Percentiles rank a stretch among this genome's conserved stretches.
Evolutionary conservation across 2,888 invertebrate species (phyloP).

Genomic region (Stegana nigrithorax): DNA sequence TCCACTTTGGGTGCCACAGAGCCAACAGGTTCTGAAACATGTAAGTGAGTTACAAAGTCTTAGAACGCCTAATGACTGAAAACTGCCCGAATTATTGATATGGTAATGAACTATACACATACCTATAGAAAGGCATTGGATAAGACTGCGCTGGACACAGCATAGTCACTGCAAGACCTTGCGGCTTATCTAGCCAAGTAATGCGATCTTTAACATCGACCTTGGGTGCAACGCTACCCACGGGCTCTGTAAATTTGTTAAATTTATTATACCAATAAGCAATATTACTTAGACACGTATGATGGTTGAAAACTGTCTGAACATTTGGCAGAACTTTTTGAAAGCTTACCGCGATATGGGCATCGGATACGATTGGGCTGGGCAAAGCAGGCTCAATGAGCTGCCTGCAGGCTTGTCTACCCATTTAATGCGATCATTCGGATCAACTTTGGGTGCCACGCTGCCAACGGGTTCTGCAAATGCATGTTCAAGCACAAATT

Average conservation of each 20-base stretch:
- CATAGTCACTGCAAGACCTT: constrained; percentile 71
- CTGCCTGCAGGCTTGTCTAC: constrained; percentile 67
- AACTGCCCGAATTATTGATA: constrained; percentile 15
- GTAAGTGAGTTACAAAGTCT: background rate
- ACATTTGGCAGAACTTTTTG: background rate
- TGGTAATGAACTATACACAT: constrained; percentile 25
- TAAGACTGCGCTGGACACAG: constrained; percentile 83
- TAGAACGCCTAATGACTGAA: too few relatives aligned
- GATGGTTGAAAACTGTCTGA: constrained; percentile 41
- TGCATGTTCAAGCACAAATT: background rate
- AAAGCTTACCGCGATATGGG: constrained; percentile 69
- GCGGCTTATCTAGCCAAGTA: constrained; percentile 71
- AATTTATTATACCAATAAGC: constrained; percentile 41
- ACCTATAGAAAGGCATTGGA: constrained; percentile 75
- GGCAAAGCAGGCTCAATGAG: constrained; percentile 78
- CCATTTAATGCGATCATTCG: constrained; percentile 74
- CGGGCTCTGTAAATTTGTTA: constrained; percentile 72
- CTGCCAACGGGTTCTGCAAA: constrained; percentile 76
- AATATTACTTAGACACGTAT: background rate
- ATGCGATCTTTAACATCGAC: constrained; percentile 75
- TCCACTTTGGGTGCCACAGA: constrained; percentile 73
- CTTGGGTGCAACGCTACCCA: constrained; percentile 77
- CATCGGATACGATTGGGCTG: constrained; percentile 82
- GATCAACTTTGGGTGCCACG: constrained; percentile 76
- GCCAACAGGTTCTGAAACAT: constrained; percentile 65